Percentiles rank a stretch among this genome's conserved stretches.
Conservation (phyloP, 2,888 invertebrate species). For the Teleogryllus oceanicus region DNA sequence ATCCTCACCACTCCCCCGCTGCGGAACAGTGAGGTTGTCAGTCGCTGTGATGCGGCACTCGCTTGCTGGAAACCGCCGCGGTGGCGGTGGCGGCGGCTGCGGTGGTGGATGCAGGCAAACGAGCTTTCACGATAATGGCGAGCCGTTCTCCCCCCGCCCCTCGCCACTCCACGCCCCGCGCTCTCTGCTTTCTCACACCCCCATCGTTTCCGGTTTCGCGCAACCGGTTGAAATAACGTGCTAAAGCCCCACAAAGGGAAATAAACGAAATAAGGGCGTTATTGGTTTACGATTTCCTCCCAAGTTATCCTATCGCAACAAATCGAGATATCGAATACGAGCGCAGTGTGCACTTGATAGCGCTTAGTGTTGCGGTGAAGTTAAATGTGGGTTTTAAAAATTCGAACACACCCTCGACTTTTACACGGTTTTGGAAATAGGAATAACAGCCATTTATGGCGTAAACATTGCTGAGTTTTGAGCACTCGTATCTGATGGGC, state of each 20-base stretch:
- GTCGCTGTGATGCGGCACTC: neutral
- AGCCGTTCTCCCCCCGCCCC: neutral
- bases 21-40: neutral
- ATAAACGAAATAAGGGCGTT: slow-evolving; percentile 9
- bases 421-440: too few relatives aligned
- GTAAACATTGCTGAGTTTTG: too few relatives aligned
- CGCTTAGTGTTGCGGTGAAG: too few relatives aligned
- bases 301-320: neutral
- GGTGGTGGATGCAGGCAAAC: neutral
- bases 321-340: neutral
- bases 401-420: too few relatives aligned
- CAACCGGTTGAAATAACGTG: neutral
- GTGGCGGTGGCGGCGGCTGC: neutral
- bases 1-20: too few relatives aligned
- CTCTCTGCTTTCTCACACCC: neutral
- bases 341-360: too few relatives aligned
- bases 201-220: too few relatives aligned
- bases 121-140: slow-evolving; percentile 18
- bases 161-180: neutral
- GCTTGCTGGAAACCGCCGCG: neutral
- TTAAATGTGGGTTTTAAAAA: too few relatives aligned
- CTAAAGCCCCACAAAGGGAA: neutral
- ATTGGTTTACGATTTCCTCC: slow-evolving; percentile 9
- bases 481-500: too few relatives aligned
- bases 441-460: too few relatives aligned